phyloP scores from a whole-genome alignment of 2,888 invertebrate species.

The Trissolcus brochymenae region DNA sequence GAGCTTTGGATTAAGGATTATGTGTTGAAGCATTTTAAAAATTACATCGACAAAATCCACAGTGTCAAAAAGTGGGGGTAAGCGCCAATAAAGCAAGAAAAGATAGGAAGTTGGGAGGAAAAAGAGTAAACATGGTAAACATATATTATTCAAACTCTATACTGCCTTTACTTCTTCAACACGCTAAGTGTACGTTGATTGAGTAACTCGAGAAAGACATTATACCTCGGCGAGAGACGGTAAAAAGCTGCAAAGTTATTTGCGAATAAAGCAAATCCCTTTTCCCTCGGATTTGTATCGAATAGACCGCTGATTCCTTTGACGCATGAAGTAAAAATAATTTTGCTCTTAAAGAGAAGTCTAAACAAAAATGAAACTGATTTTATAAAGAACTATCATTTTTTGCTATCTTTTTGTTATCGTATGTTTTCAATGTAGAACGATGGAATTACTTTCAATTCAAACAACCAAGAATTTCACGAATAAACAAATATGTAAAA shows the following conservation, averaged over 20 bases:
- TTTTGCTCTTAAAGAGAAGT: slow-evolving; percentile 29
- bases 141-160: slow-evolving; percentile 38
- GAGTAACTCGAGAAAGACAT: slow-evolving; percentile 39
- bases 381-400: slow-evolving; percentile 22
- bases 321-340: slow-evolving; percentile 29
- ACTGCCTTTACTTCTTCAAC: slow-evolving; percentile 14
- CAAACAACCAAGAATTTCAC: background rate
- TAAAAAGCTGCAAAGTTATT: slow-evolving; percentile 40
- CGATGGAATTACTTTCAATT: background rate
- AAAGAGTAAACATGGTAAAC: slow-evolving; percentile 27
- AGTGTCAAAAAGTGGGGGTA: slow-evolving; percentile 5
- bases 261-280: slow-evolving; percentile 43
- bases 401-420: background rate
- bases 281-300: slow-evolving; percentile 40
- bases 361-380: slow-evolving; percentile 29
- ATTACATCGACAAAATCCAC: slow-evolving; percentile 30
- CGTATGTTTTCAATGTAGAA: background rate
- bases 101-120: slow-evolving; percentile 15
- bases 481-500: background rate
- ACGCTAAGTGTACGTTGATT: slow-evolving; percentile 39
- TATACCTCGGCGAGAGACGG: slow-evolving; percentile 20
- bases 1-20: slow-evolving; percentile 33
- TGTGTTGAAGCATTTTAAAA: slow-evolving; percentile 26
- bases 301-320: slow-evolving; percentile 39
- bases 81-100: slow-evolving; percentile 4